Base-by-base conservation (phyloP, 1,140 invertebrate genomes). In the Pseudomyrmex flavicornis region DNA sequence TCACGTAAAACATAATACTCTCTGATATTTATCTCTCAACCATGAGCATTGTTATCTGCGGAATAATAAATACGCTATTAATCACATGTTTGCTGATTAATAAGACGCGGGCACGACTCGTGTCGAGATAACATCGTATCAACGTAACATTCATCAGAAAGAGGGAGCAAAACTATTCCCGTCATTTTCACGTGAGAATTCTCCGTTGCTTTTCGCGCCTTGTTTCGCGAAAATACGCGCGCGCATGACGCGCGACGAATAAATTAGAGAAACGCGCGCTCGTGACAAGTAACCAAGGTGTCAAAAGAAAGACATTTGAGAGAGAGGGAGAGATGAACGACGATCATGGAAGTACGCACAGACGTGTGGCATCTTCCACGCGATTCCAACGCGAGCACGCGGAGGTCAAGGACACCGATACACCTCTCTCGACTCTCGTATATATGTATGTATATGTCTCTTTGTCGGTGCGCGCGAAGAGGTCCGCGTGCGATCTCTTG, bases 341-440 rank as follows among this genome's bases (percentile, higher is more conserved):
- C 20, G 26, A 58, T 68, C 20, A 35, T 12, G 65, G 1, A 84
- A n/a, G 2, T 50, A 75, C 46, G 44, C 44, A 66, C 8, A 56
- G 48, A 56, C 44, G 66, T n/a, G 15, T 22, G 17, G 26, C 26
- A 69, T 46, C 35, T 46, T 77, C 44, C 12, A 26, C 52, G 56
- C 48, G 17, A 10, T 9, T 22, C 66, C 50, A 22, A 68, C 26
- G 35, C 48, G 62, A 61, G 1, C 15, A 35, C 20, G 63, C 72
- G 17, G 48, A 62, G 83, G 83, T 83, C 69, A 87, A 87, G 85
- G 74, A 76, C 77, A 83, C 17, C 56, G 76, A 85, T 84, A 48
- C 35, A 69, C 68, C 69, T 66, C 48, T 35, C 48, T 35, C 35
- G 85, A 77, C n/a, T 76, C 35, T 35, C 7, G 7, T 35, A 35